These are phyloP conservation scores for Triops cancriformis DNA, from an alignment of 1,140 invertebrate species.

Conservation along the genomic window DNA sequence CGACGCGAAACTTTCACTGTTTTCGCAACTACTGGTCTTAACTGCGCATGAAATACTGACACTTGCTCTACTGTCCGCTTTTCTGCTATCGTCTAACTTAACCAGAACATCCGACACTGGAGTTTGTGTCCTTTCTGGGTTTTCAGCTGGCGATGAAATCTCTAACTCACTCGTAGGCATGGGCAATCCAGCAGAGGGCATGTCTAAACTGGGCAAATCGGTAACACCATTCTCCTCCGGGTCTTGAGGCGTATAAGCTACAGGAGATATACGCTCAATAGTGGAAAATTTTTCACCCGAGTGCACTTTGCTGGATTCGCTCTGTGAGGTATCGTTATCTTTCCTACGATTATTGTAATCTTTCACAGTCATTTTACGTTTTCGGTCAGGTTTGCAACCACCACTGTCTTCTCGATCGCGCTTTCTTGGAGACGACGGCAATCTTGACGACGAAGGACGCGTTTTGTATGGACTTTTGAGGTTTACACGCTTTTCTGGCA, in stretches of 20 bases:
- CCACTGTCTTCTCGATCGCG: neutral
- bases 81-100: neutral
- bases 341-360: neutral
- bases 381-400: neutral
- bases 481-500: neutral
- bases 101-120: too few species aligned
- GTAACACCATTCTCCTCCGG: too few species aligned
- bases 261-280: neutral
- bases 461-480: neutral
- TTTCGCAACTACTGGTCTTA: neutral
- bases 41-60: neutral
- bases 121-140: too few species aligned
- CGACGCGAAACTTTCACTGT: neutral
- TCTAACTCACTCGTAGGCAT: too few species aligned
- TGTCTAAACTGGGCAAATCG: too few species aligned
- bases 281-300: neutral
- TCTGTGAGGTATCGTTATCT: neutral
- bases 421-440: neutral
- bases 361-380: neutral
- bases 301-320: neutral
- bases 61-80: neutral
- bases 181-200: too few species aligned
- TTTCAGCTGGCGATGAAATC: too few species aligned
- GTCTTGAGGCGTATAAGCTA: too few species aligned
- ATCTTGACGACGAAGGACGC: neutral